Evolutionary conservation across 2,888 invertebrate species (phyloP).

Genomic region (Volucella inflata): DNA sequence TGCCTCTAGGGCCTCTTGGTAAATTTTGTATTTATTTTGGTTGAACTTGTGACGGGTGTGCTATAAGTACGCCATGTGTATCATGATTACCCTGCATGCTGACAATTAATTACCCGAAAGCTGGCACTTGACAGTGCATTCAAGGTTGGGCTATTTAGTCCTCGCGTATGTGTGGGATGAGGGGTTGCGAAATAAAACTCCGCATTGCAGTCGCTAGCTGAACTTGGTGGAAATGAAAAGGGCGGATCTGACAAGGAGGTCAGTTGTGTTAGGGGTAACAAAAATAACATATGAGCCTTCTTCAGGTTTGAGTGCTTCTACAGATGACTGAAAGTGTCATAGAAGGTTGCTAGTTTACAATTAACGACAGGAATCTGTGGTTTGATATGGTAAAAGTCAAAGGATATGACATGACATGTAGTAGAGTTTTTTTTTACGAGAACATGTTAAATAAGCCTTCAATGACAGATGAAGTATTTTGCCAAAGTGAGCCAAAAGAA

Average conservation of each 20-base stretch:
- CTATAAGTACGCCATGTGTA: conserved; percentile 11
- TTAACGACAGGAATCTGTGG: too few relatives aligned
- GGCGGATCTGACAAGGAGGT: conserved; percentile 40
- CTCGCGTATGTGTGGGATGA: conserved; percentile 20
- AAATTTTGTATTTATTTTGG: conserved; percentile 62
- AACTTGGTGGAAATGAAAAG: conserved; percentile 34
- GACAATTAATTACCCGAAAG: conserved; percentile 74
- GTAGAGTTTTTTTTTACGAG: too few relatives aligned
- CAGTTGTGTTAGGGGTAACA: conserved; percentile 21
- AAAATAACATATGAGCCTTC: conserved; percentile 48
- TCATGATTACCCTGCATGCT: conserved; percentile 59
- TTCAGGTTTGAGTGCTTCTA: conserved; percentile 41
- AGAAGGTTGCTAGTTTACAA: background rate
- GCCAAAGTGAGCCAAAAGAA: too few relatives aligned
- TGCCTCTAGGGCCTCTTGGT: conserved; percentile 71
- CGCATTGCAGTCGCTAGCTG: conserved; percentile 59
- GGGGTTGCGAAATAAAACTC: conserved; percentile 19
- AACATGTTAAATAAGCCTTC: too few relatives aligned
- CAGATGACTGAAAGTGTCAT: conserved; percentile 31
- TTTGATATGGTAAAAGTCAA: too few relatives aligned
- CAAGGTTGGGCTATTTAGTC: conserved; percentile 62
- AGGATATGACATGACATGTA: too few relatives aligned
- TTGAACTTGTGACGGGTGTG: background rate
- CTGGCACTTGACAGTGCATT: conserved; percentile 72
- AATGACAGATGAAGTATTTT: too few relatives aligned